Evolutionary conservation across 2,888 invertebrate species (phyloP), one percentile per base, ranked within the genome.

Genomic region (Aspidiotus destructor): DNA sequence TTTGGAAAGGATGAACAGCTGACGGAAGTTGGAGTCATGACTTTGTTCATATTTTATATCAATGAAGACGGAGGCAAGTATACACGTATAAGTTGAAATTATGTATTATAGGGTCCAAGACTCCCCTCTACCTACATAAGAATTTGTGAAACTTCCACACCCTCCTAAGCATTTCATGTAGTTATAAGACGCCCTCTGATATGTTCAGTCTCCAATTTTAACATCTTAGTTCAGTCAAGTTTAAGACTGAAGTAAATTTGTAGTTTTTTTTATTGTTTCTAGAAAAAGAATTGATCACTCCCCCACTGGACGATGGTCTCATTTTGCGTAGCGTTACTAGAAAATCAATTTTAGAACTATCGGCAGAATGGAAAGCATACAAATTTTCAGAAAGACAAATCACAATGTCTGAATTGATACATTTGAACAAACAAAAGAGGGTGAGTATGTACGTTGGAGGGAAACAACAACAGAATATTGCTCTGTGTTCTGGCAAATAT

Each of bases 1-100:
- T 96, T 89, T 76, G 98, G 97, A 2, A 87, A 91, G 0, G 87
- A 98, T 75, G 87, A 95, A 76, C 86, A 93, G 77, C 77, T 99
- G 41, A 98, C 99, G 0, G 99, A 99, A 83, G 96, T 92, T 58
- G 99, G 99, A 67, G 92, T 97, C 13, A 99, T 99, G 99, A 99
- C 99, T 77, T 85, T 99, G 68, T 97, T 98, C 77, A 83, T 94
- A 77, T 86, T 89, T 74, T 87, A 86, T 79, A 82, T 88, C 72
- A 91, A 97, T 76, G 88, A 92, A 68, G 81, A 89, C 76, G 97
- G 96, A 84, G 92, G 94, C 94, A 78, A 78, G 78, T 54, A 70
- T 40, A 16, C 13, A 16, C 7, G 44, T 6, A 48, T 11, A 7
- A 48, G n/a, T 48, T 11, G 11, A 48, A 48, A 48, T 11, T n/a